Percentiles rank a stretch among this genome's conserved stretches.
phyloP scores from a whole-genome alignment of 2,113 vertebrate genomes.

The Myiozetetes cayanensis region DNA sequence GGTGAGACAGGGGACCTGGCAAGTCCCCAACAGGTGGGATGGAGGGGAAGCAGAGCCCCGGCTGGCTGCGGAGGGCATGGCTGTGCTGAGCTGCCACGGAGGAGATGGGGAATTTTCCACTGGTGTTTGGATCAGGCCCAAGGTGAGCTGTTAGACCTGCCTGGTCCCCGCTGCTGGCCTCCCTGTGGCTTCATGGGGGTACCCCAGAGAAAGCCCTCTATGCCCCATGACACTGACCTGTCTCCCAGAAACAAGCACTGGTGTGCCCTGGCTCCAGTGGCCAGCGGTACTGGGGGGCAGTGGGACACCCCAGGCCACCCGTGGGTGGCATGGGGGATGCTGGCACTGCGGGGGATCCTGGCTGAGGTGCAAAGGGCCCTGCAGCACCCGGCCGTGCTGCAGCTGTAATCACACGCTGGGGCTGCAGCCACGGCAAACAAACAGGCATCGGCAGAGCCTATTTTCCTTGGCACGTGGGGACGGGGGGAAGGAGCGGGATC shows the following conservation, averaged over 20 bases:
- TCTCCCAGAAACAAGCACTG: fast-evolving
- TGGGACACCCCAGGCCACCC: fast-evolving
- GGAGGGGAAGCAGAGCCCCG: not conserved
- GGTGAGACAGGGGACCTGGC: not conserved
- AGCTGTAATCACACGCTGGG: conserved; percentile 53
- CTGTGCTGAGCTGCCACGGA: not conserved
- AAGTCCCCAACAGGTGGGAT: not conserved
- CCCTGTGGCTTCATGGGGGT: not conserved
- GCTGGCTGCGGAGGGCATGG: not conserved
- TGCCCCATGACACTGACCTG: fast-evolving
- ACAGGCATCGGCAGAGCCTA: conserved; percentile 26
- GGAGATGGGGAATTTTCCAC: conserved; percentile 53
- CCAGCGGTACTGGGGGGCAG: not conserved
- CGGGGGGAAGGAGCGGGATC: not conserved
- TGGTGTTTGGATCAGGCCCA: conserved; percentile 48
- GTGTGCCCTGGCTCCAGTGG: not conserved
- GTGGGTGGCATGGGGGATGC: not conserved
- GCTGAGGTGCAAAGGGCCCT: not conserved
- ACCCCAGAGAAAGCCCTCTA: not conserved
- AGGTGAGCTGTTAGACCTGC: conserved; percentile 1
- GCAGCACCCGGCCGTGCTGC: conserved; percentile 1
- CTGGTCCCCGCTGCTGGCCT: not conserved
- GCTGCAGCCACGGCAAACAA: conserved; percentile 39
- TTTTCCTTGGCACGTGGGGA: conserved; percentile 46
- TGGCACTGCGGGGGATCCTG: not conserved